These are phyloP conservation scores for Priapulus caudatus DNA, from an alignment of 2,888 invertebrate species.

Conservation along the genomic window DNA sequence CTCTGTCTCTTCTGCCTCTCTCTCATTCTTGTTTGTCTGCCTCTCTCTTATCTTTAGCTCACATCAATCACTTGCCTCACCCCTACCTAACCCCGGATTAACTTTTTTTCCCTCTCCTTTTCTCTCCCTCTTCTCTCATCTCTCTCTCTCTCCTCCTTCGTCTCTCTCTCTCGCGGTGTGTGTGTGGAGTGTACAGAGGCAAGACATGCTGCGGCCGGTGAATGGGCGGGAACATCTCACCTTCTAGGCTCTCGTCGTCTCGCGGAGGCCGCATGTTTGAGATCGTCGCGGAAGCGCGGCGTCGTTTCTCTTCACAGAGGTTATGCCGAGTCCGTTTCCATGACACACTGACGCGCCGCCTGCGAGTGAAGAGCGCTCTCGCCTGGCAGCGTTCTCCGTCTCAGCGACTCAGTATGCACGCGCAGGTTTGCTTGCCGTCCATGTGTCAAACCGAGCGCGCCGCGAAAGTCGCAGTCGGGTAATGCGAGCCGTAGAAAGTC, in stretches of 20 bases:
- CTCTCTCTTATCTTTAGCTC: too few relatives aligned
- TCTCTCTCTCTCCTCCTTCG: too few relatives aligned
- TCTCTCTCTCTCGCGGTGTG: too few relatives aligned
- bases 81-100: too few relatives aligned
- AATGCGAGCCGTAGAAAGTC: constrained; percentile 56
- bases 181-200: too few relatives aligned
- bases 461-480: constrained; percentile 35
- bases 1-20: too few relatives aligned
- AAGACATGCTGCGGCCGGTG: too few relatives aligned
- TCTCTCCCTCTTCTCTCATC: too few relatives aligned
- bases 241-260: constrained; percentile 49
- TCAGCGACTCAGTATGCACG: constrained; percentile 48
- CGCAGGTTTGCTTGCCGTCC: constrained; percentile 48
- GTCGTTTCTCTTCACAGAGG: constrained; percentile 40
- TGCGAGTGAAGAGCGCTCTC: constrained; percentile 50
- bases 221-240: too few relatives aligned
- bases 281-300: constrained; percentile 57
- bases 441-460: constrained; percentile 52
- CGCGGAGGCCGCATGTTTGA: constrained; percentile 47
- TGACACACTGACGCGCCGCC: constrained; percentile 52
- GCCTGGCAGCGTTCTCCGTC: constrained; percentile 36
- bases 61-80: too few relatives aligned
- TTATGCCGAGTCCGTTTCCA: constrained; percentile 43
- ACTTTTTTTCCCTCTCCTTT: too few relatives aligned
- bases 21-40: too few relatives aligned